These are phyloP conservation scores for Hippopotamus amphibius DNA, from an alignment of 2,113 vertebrate genomes.

Conservation along the genomic window DNA sequence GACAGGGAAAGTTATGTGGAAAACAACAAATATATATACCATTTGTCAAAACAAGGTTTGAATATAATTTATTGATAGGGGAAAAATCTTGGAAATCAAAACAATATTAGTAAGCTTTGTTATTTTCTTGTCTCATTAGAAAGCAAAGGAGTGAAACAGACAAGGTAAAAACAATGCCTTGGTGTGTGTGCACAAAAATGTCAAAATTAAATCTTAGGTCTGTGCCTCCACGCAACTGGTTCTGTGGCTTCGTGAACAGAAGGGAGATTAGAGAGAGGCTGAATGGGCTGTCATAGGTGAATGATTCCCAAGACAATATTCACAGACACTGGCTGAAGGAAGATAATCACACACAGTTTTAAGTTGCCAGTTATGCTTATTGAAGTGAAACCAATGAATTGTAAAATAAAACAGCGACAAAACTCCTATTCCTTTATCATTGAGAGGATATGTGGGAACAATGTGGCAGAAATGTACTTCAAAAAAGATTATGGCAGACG, in stretches of 20 bases:
- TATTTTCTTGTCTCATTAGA: slow-evolving; percentile 2
- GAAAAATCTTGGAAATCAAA: neutral
- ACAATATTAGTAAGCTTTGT: neutral
- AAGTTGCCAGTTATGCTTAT: neutral
- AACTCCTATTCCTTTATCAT: neutral
- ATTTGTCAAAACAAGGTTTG: neutral
- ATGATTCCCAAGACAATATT: neutral
- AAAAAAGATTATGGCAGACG: neutral
- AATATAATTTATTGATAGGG: neutral
- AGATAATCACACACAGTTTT: slow-evolving; percentile 22
- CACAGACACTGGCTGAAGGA: neutral
- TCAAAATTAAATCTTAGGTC: slow-evolving; percentile 35
- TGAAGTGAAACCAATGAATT: slow-evolving; percentile 44
- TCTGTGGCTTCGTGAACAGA: neutral
- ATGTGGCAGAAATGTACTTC: neutral
- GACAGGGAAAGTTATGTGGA: neutral
- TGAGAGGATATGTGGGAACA: neutral
- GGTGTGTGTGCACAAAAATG: neutral
- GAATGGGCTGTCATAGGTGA: neutral
- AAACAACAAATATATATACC: neutral
- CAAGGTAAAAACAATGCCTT: neutral
- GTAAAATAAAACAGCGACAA: neutral
- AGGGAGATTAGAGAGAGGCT: neutral
- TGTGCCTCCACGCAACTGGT: neutral
- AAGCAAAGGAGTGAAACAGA: neutral